Percentiles rank a stretch among this genome's conserved stretches.
These are phyloP conservation scores for Archivesica marissinica DNA, from an alignment of 1,140 invertebrate genomes.

Conservation along the genomic window DNA sequence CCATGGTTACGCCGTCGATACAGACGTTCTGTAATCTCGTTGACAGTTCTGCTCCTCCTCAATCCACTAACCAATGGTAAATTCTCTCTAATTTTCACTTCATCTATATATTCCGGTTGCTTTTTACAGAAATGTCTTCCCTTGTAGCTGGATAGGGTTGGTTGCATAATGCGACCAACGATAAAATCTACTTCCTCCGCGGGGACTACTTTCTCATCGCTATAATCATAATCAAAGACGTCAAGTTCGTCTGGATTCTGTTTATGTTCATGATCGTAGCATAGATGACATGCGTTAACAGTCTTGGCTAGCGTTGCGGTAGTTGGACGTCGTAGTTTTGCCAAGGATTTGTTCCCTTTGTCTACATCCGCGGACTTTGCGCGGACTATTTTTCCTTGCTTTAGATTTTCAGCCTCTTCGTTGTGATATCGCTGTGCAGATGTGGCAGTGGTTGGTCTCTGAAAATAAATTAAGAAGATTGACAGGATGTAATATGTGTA, in stretches of 20 bases:
- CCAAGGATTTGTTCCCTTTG: constrained; percentile 52
- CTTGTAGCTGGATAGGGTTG: constrained; percentile 59
- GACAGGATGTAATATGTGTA: too few relatives aligned
- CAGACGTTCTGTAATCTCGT: constrained; percentile 65
- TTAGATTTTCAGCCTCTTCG: constrained; percentile 62
- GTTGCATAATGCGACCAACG: constrained; percentile 55
- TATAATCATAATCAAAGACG: constrained; percentile 70
- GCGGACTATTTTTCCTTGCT: constrained; percentile 68
- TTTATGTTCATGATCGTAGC: constrained; percentile 71
- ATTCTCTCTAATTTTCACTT: constrained; percentile 68
- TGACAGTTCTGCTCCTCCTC: constrained; percentile 62
- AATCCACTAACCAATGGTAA: constrained; percentile 70
- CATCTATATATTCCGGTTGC: constrained; percentile 65
- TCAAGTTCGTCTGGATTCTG: constrained; percentile 53
- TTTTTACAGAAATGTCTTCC: constrained; percentile 60
- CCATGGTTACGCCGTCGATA: constrained; percentile 53
- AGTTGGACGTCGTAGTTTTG: constrained; percentile 66
- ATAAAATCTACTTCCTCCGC: constrained; percentile 68
- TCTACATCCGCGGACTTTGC: constrained; percentile 53
- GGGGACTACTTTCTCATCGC: constrained; percentile 55
- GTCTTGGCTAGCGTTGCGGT: constrained; percentile 70
- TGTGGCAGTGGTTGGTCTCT: constrained; percentile 59
- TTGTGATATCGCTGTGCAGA: constrained; percentile 13
- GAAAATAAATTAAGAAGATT: background rate
- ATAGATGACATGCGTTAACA: constrained; percentile 68